Base-by-base conservation (phyloP, 2,113 vertebrate genomes). In the Dipodomys stephensi region DNA sequence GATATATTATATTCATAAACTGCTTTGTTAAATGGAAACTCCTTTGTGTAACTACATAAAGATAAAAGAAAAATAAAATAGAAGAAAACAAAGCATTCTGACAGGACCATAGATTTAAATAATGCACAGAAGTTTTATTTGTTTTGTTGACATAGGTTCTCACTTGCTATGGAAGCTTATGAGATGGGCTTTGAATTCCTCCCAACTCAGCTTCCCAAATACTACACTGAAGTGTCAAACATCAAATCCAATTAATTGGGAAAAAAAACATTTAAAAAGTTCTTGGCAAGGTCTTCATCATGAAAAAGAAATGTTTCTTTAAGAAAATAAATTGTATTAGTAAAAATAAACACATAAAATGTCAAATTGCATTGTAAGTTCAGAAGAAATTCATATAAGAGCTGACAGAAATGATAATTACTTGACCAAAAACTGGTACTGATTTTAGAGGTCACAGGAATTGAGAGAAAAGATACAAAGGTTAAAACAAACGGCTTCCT, bases 311-410 rank as follows among this genome's bases (percentile, higher is more conserved):
- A 69, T 20, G 39, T 83, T 10, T 93, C 22, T 53, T 79, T 6
- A 67, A 92, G 94, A 81, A 80, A 92, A 65, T 3, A 82, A 87
- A 57, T 39, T 85, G 1, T 25, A 69, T 94, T 82, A 88, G 85
- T 65, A 92, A 90, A 94, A 85, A 65, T 32, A 79, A 95, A 69
- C 20, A 72, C 1, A 19, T 35, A 91, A 87, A 72, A 73, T 67
- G 57, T 28, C 46, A 77, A 69, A 83, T 39, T 81, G 5, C 20
- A 68, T 91, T 49, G 25, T 27, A 82, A 64, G 16, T 57, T n/a
- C 35, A 83, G 76, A 87, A 67, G 7, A 84, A 91, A 64, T 86
- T 78, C 91, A 79, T 18, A 27, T 30, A 79, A 88, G 72, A 79
- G 81, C 13, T 64, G 27, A 68, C 79, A 67, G 10, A 94, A 94